Percentiles rank a stretch among this genome's conserved stretches.
These are phyloP conservation scores for Sebastes oblongus DNA, from an alignment of 2,797 vertebrate species.

Conservation along the genomic window DNA sequence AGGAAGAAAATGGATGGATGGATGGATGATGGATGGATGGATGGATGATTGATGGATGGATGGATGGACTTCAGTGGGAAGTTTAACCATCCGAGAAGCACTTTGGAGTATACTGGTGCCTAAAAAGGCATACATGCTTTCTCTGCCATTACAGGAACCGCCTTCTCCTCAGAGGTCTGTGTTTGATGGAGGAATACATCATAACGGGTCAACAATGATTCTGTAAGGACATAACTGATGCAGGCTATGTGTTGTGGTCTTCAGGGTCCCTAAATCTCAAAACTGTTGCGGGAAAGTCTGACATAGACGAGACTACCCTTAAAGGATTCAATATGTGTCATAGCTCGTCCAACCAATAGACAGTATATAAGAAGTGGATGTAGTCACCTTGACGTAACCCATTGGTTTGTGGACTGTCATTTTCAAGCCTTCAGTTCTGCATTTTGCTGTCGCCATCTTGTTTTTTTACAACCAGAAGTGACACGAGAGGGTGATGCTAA, in stretches of 20 bases:
- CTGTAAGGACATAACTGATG: neutral
- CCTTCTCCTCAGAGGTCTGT: neutral
- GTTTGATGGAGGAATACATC: neutral
- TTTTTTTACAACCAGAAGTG: no score
- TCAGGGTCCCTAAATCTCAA: neutral
- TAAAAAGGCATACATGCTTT: neutral
- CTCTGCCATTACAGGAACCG: neutral
- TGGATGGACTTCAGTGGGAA: neutral
- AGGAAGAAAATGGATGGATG: no score
- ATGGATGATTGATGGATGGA: no score
- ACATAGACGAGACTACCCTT: neutral
- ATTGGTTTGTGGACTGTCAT: no score
- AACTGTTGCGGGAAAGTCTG: neutral
- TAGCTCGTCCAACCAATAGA: no score
- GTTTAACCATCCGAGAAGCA: neutral
- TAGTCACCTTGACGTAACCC: no score
- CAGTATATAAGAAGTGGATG: no score
- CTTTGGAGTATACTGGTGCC: neutral
- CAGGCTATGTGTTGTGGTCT: neutral
- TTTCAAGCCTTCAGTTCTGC: no score
- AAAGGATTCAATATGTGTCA: neutral
- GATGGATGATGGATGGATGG: no score
- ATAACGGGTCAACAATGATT: neutral
- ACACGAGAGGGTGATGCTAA: no score
- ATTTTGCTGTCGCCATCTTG: no score